Base-by-base conservation (phyloP, 2,113 vertebrate species). In the Geococcyx californianus region DNA sequence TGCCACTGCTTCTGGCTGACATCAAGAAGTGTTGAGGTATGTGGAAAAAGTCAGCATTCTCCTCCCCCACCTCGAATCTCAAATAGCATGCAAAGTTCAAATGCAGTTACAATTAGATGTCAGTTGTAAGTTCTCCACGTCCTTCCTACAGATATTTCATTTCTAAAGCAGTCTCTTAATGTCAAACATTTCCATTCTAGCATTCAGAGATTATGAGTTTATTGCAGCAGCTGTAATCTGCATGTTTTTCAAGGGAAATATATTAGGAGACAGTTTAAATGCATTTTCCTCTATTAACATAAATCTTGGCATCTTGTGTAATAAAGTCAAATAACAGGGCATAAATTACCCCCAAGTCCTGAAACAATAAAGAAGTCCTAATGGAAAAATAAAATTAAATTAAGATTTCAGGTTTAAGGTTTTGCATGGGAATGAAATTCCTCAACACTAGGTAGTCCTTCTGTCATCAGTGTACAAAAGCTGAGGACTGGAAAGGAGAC, bases 111-210 rank as follows among this genome's bases (percentile, higher is more conserved):
- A 79, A 87, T 47, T 87, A 89, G 59, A 87, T 14, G 13, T 92
- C 49, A 24, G 88, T 69, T 89, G 7, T 72, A 54, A 62, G 63
- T 62, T 90, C 80, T 91, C 83, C 25, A 17, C 51, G 80, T 81
- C 73, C 68, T 66, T 10, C 2, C 85, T 76, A 40, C 83, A 92
- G 63, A 83, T 92, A 94, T 29, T 95, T 95, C 60, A 89, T 80
- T 93, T 94, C 91, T 90, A 95, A 95, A 97, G 91, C 91, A 96
- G 95, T 77, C 88, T 87, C 90, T 92, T 94, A 83, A 95, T 80
- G 95, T 94, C 95, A 96, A 96, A 95, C 88, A 87, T 95, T 95
- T 96, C 91, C 89, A 97, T 84, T 92, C 82, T 54, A 79, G 52
- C 83, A 66, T 94, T 93, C 73, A 56, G 83, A 93, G 94, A 97